A percentile compares a stretch with the other conserved stretches of the same genome.
phyloP scores from a whole-genome alignment of 2,113 vertebrate species.

The Sialia sialis region DNA sequence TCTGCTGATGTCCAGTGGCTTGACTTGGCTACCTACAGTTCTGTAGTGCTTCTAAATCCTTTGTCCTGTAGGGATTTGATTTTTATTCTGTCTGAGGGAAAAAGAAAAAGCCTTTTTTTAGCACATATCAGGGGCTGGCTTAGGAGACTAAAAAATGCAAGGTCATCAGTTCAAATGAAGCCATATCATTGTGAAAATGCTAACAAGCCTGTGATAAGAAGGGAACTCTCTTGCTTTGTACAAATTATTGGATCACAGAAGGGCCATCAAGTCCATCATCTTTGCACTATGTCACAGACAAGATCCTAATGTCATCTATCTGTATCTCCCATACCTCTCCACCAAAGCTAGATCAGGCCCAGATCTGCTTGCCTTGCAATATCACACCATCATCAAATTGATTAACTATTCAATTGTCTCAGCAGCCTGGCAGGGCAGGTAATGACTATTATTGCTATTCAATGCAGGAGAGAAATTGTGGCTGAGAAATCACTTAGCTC shows the following conservation, averaged over 20 bases:
- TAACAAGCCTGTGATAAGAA: neutral
- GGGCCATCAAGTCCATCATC: neutral
- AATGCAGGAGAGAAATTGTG: neutral
- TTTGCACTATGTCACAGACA: neutral
- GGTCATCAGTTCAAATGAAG: neutral
- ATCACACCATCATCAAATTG: neutral
- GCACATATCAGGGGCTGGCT: neutral
- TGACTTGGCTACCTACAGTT: neutral
- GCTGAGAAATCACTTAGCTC: neutral
- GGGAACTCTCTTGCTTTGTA: neutral
- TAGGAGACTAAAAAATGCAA: neutral
- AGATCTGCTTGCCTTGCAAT: neutral
- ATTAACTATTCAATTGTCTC: constrained; percentile 21
- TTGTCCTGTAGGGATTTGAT: constrained; percentile 7
- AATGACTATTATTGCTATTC: neutral
- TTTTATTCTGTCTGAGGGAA: neutral
- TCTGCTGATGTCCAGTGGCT: neutral
- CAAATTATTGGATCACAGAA: neutral
- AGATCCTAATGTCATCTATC: neutral
- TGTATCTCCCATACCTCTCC: neutral
- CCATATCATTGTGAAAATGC: neutral
- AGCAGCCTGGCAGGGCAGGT: neutral
- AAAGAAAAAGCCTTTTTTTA: neutral
- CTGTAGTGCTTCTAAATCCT: neutral
- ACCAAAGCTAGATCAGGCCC: neutral